Conservation (phyloP, 1,140 invertebrate species). For the Cydia pomonella region DNA sequence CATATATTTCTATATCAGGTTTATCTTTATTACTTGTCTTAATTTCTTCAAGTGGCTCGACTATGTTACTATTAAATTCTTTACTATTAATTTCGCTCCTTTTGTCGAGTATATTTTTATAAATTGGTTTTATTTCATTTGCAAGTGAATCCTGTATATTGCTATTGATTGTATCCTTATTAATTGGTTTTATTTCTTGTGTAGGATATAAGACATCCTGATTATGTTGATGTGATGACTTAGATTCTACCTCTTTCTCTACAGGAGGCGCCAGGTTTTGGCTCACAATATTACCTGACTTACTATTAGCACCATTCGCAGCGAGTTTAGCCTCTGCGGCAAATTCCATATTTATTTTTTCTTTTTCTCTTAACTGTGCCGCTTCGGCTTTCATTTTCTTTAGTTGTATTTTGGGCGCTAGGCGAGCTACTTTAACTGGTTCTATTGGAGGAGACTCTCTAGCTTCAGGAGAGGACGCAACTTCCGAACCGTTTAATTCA, state of each 20-base stretch:
- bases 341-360: constrained; percentile 54
- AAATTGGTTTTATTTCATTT: constrained; percentile 1
- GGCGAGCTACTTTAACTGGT: constrained; percentile 66
- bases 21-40: constrained; percentile 32
- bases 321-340: constrained; percentile 3
- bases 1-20: neutral
- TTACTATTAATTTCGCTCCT: neutral
- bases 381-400: constrained; percentile 78
- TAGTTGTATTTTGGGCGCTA: constrained; percentile 78
- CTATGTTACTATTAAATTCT: neutral
- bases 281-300: constrained; percentile 4
- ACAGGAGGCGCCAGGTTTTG: constrained; percentile 3
- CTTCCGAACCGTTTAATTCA: constrained; percentile 68
- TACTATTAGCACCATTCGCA: constrained; percentile 25
- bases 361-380: constrained; percentile 59
- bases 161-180: constrained; percentile 35
- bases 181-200: constrained; percentile 52
- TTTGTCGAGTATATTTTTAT: neutral
- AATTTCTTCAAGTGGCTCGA: neutral
- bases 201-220: constrained; percentile 50
- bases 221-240: constrained; percentile 29
- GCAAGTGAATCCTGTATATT: neutral
- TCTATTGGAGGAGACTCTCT: constrained; percentile 66
- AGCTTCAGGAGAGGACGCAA: constrained; percentile 56
- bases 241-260: constrained; percentile 27